Evolutionary conservation across 1,140 invertebrate species (phyloP).

Genomic region (Pissodes strobi): DNA sequence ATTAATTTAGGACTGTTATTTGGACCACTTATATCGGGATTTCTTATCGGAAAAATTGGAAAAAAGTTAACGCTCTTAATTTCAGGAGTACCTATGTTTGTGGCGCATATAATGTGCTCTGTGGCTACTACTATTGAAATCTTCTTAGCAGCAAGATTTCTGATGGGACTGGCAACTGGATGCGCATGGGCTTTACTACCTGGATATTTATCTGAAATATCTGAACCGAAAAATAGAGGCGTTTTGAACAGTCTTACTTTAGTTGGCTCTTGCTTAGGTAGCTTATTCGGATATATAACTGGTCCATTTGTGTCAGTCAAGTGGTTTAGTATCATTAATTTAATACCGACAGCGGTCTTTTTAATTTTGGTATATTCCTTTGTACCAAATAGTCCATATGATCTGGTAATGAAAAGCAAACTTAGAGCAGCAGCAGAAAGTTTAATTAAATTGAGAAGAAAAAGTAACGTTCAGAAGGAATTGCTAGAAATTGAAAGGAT

Average conservation of each 20-base stretch:
- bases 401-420: slow-evolving; percentile 24
- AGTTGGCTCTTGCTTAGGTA: slow-evolving; percentile 56
- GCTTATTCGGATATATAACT: slow-evolving; percentile 58
- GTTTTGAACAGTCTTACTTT: slow-evolving; percentile 64
- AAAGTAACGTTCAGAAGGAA: slow-evolving; percentile 62
- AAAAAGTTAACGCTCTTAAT: slow-evolving; percentile 55
- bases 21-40: slow-evolving; percentile 43
- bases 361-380: slow-evolving; percentile 57
- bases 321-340: slow-evolving; percentile 58
- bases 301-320: slow-evolving; percentile 63
- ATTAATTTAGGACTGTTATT: slow-evolving; percentile 74
- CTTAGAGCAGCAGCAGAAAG: slow-evolving; percentile 20
- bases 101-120: slow-evolving; percentile 54
- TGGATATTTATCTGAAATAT: slow-evolving; percentile 59
- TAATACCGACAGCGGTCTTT: slow-evolving; percentile 57
- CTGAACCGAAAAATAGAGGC: slow-evolving; percentile 50
- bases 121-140: slow-evolving; percentile 50
- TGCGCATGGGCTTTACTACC: slow-evolving; percentile 58
- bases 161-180: slow-evolving; percentile 56
- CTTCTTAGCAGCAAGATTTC: slow-evolving; percentile 53
- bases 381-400: slow-evolving; percentile 75
- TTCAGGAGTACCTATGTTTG: slow-evolving; percentile 52
- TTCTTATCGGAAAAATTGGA: slow-evolving; percentile 52
- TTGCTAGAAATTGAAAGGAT: slow-evolving; percentile 59
- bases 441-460: slow-evolving; percentile 29